These are phyloP conservation scores for Drosophila mercatorum DNA, from an alignment of 2,888 invertebrate species.

Conservation along the genomic window DNA sequence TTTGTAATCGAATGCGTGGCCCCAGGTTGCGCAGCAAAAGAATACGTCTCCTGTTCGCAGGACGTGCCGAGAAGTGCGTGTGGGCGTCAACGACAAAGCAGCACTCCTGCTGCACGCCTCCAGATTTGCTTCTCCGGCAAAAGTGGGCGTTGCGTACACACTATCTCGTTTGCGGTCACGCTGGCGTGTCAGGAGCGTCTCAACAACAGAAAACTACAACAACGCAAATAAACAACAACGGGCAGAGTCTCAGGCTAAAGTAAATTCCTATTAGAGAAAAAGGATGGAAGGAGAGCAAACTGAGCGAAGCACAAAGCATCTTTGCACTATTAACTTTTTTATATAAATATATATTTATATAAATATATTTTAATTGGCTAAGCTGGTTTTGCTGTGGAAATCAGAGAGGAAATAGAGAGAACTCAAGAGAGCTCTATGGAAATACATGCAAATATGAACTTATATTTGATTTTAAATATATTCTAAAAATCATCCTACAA, in stretches of 20 bases:
- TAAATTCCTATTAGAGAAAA: background rate
- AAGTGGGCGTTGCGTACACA: conserved; percentile 32
- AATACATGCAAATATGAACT: no score
- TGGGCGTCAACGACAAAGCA: conserved; percentile 56
- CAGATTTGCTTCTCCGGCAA: background rate
- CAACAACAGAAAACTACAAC: conserved; percentile 21
- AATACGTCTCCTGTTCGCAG: conserved; percentile 38
- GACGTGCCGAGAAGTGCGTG: conserved; percentile 54
- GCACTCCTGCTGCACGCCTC: conserved; percentile 36
- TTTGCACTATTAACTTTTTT: background rate
- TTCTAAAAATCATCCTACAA: no score
- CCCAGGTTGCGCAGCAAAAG: conserved; percentile 1
- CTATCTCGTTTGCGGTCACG: conserved; percentile 77
- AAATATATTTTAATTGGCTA: no score
- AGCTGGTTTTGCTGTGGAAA: no score
- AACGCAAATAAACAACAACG: background rate
- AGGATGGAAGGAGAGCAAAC: no score
- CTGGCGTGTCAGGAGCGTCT: conserved; percentile 68
- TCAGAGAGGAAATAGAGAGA: no score
- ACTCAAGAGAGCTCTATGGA: no score
- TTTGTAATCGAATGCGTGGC: conserved; percentile 2
- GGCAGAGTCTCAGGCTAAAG: conserved; percentile 34
- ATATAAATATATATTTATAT: background rate
- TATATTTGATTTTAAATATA: no score
- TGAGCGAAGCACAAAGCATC: background rate